phyloP scores from a whole-genome alignment of 2,797 vertebrate species.

The Pangasius krempfi region DNA sequence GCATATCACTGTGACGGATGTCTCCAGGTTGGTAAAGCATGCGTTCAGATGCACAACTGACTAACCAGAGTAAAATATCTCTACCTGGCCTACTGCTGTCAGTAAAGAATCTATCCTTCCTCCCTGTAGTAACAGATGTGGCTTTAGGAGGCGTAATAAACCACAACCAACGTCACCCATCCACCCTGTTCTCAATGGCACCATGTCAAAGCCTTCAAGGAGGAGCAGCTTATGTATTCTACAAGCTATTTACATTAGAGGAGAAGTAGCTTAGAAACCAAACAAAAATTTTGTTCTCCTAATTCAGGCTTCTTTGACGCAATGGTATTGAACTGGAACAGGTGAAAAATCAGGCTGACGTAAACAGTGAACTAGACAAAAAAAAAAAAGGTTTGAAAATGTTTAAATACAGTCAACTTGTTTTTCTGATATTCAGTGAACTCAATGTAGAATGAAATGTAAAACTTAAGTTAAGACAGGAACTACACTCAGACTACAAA shows the following conservation, averaged over 20 bases:
- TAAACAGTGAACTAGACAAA: not conserved
- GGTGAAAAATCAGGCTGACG: not conserved
- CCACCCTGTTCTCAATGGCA: constrained; percentile 8
- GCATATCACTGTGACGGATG: not conserved
- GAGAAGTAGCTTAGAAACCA: not conserved
- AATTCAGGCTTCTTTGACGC: not conserved
- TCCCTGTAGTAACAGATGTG: not conserved
- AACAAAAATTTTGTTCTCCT: not conserved
- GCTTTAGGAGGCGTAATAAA: not conserved
- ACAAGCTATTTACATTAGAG: not conserved
- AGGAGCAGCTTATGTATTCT: not conserved
- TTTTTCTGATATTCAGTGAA: not conserved
- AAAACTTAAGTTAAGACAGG: not conserved
- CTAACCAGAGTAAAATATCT: not conserved
- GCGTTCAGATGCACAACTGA: not conserved
- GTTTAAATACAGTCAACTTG: not conserved
- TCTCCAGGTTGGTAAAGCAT: not conserved
- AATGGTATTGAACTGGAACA: not conserved
- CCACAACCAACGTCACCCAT: constrained; percentile 10
- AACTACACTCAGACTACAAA: not conserved
- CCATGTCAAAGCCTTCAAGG: constrained; percentile 11
- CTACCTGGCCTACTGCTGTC: not conserved
- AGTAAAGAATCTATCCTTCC: not conserved
- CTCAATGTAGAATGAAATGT: not conserved
- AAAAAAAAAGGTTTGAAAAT: not conserved